A percentile compares a stretch with the other conserved stretches of the same genome.
phyloP scores from a whole-genome alignment of 2,113 vertebrate genomes.

The Pyxicephalus adspersus region DNA sequence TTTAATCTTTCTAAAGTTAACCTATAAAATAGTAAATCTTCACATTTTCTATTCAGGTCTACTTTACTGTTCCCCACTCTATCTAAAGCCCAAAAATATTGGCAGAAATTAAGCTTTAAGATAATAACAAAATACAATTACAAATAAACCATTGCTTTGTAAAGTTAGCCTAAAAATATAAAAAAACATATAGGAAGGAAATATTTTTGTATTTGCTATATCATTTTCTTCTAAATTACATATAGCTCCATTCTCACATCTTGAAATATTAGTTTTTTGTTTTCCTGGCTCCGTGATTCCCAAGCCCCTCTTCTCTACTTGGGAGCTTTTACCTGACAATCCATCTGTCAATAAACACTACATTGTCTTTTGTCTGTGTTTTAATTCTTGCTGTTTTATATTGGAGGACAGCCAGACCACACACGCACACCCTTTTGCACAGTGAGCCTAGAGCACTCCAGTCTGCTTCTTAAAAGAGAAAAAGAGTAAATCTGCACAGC shows the following conservation, averaged over 20 bases:
- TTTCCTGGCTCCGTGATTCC: slow-evolving; percentile 19
- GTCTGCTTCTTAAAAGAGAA: slow-evolving; percentile 34
- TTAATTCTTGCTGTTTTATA: slow-evolving; percentile 49
- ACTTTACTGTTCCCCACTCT: not conserved
- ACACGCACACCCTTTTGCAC: slow-evolving; percentile 2
- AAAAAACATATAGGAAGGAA: too few relatives aligned
- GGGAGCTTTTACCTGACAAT: slow-evolving; percentile 39
- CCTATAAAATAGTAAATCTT: too few relatives aligned
- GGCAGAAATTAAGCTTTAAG: too few relatives aligned
- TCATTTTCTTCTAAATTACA: too few relatives aligned
- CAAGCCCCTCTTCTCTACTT: not conserved
- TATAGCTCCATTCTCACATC: slow-evolving; percentile 5
- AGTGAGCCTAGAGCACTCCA: slow-evolving; percentile 20
- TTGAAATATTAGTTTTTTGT: slow-evolving; percentile 22
- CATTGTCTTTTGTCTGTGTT: slow-evolving; percentile 61
- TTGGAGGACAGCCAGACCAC: slow-evolving; percentile 59
- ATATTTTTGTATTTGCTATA: too few relatives aligned
- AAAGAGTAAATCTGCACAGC: not conserved
- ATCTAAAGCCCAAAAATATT: too few relatives aligned
- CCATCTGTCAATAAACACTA: slow-evolving; percentile 45
- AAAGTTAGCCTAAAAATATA: too few relatives aligned
- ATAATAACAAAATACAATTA: too few relatives aligned
- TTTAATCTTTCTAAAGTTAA: too few relatives aligned
- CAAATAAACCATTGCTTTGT: too few relatives aligned
- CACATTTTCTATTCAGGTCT: too few relatives aligned